phyloP scores from a whole-genome alignment of 2,113 vertebrate genomes.

The Scopus umbretta region DNA sequence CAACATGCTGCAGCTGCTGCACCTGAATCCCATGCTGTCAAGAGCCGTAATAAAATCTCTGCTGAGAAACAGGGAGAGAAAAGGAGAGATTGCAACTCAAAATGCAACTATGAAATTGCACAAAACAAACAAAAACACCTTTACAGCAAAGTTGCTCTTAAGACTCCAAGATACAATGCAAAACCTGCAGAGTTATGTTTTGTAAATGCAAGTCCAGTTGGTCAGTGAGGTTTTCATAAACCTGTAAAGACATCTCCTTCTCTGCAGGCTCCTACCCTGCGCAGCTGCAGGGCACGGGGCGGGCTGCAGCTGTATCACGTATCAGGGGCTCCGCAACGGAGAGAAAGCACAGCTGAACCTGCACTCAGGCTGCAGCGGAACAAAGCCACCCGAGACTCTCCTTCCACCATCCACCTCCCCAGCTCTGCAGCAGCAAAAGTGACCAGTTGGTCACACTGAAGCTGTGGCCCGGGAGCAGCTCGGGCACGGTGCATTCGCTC shows the following conservation, averaged over 20 bases:
- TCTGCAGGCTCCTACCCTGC: not conserved
- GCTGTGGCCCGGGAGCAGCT: not conserved
- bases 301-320: not conserved
- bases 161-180: not conserved
- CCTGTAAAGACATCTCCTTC: not conserved
- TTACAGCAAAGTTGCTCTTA: not conserved
- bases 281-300: not conserved
- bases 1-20: not conserved
- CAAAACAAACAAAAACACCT: not conserved
- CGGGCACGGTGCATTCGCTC: rapidly evolving
- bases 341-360: not conserved
- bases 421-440: not conserved
- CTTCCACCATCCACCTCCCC: not conserved
- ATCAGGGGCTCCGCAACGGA: not conserved
- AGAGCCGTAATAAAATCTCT: not conserved
- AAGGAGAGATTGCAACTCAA: not conserved
- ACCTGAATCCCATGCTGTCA: not conserved
- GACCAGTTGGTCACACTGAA: not conserved
- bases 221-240: not conserved
- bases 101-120: not conserved
- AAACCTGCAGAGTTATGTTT: not conserved
- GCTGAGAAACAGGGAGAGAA: not conserved
- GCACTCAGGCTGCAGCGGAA: rapidly evolving
- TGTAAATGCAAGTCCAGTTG: not conserved
- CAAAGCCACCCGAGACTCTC: not conserved